These are phyloP conservation scores for Pammene fasciana DNA, from an alignment of 2,888 invertebrate genomes.

Conservation along the genomic window DNA sequence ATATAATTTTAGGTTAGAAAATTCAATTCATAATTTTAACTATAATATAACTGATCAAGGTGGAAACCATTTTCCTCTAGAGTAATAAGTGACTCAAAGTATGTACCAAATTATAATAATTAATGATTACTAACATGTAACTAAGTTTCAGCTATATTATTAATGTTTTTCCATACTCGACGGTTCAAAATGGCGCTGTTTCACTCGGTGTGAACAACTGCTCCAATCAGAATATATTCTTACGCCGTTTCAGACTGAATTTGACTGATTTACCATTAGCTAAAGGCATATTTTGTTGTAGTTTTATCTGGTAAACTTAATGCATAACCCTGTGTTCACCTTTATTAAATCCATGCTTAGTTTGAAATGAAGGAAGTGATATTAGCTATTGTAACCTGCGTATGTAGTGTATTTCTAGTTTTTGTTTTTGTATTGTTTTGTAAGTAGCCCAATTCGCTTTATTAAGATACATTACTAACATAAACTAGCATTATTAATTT, in stretches of 20 bases:
- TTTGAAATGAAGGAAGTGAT: conserved; percentile 80
- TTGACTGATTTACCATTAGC: conserved; percentile 54
- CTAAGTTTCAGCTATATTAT: conserved; percentile 17
- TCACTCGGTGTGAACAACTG: conserved; percentile 37
- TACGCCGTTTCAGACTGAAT: conserved; percentile 39
- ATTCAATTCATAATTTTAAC: conserved; percentile 18
- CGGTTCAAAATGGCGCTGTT: conserved; percentile 53
- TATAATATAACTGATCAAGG: background rate
- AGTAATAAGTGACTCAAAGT: conserved; percentile 16
- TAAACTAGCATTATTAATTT: conserved; percentile 14
- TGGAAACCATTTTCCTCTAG: background rate
- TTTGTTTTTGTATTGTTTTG: conserved; percentile 80
- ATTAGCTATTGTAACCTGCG: conserved; percentile 77
- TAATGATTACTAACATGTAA: conserved; percentile 16
- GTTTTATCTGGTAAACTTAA: conserved; percentile 64
- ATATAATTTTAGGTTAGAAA: conserved; percentile 22
- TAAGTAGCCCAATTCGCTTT: conserved; percentile 71
- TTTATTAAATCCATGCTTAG: conserved; percentile 63
- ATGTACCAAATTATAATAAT: conserved; percentile 15
- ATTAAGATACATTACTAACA: conserved; percentile 35
- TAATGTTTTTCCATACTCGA: conserved; percentile 29
- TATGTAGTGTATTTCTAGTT: conserved; percentile 80
- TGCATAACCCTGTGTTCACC: conserved; percentile 67
- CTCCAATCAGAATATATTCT: conserved; percentile 21
- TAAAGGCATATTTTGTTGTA: conserved; percentile 52